phyloP scores from a whole-genome alignment of 1,140 invertebrate genomes.

The Ditylenchus dipsaci region DNA sequence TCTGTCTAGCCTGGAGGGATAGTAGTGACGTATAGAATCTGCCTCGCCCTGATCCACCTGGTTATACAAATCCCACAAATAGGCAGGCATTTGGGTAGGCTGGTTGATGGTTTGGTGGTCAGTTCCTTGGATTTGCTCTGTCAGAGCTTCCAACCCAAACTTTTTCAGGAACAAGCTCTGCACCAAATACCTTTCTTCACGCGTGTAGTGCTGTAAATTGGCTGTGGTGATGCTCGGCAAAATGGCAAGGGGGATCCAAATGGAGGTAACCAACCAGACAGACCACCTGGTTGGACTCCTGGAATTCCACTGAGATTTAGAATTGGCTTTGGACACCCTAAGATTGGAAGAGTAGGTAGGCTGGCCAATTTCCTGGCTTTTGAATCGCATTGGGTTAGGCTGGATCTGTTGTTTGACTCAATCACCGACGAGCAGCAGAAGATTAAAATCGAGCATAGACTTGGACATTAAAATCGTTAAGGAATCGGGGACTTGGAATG shows the following conservation, averaged over 20 bases:
- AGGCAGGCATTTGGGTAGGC: background rate
- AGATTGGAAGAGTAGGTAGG: too few relatives aligned
- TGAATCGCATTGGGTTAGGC: too few relatives aligned
- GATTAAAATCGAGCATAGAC: too few relatives aligned
- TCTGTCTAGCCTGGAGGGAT: background rate
- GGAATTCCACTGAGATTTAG: too few relatives aligned
- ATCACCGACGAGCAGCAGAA: too few relatives aligned
- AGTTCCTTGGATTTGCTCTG: conserved; percentile 7
- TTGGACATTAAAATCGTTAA: too few relatives aligned
- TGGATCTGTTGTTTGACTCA: too few relatives aligned
- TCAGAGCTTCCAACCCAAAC: conserved; percentile 23
- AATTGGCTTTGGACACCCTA: too few relatives aligned
- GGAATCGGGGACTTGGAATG: too few relatives aligned
- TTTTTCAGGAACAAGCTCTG: conserved; percentile 19
- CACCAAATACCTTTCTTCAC: conserved; percentile 16
- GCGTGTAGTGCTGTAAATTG: background rate
- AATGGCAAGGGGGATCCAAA: background rate
- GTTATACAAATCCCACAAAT: conserved; percentile 15
- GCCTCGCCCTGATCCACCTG: background rate
- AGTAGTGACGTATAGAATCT: conserved; percentile 4
- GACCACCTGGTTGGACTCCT: background rate
- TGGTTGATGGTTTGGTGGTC: background rate
- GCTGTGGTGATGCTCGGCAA: background rate
- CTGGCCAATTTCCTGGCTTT: too few relatives aligned
- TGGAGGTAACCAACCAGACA: background rate